A percentile compares a stretch with the other conserved stretches of the same genome.
Conservation (phyloP, 2,888 invertebrate genomes). For the Heteromyza rotundicornis region DNA sequence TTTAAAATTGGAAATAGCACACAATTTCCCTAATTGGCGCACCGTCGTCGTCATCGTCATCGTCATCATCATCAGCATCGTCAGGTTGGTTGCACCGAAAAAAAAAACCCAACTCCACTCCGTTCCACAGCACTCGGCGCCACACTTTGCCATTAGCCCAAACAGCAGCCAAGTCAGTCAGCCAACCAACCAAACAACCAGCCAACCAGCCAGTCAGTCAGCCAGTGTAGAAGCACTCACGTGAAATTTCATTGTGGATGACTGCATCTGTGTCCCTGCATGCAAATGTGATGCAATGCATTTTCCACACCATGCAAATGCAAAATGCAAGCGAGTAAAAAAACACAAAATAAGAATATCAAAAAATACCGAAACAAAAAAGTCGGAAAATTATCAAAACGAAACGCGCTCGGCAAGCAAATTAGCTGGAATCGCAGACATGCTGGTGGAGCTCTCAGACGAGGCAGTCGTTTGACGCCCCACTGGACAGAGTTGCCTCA, state of each 20-base stretch:
- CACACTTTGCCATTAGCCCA: not conserved
- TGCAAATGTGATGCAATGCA: not conserved
- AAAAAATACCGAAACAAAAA: too few species aligned
- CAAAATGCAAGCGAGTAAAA: not conserved
- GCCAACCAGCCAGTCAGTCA: too few species aligned
- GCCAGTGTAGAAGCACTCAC: not conserved
- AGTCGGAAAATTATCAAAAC: not conserved
- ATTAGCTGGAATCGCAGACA: not conserved
- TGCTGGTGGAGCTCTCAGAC: not conserved
- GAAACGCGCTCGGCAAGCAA: not conserved
- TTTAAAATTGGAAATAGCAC: conserved; percentile 59
- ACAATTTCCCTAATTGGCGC: conserved; percentile 61
- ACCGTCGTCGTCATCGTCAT: not conserved
- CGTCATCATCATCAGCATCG: conserved; percentile 11
- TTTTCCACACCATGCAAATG: not conserved
- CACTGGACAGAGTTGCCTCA: too few species aligned
- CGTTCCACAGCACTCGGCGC: not conserved
- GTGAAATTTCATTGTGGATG: not conserved
- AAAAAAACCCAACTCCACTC: not conserved
- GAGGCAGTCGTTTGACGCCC: too few species aligned
- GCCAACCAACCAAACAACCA: not conserved
- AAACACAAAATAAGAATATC: too few species aligned
- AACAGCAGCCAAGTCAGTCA: not conserved
- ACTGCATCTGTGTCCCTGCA: conserved; percentile 1
- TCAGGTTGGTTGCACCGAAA: not conserved